Base-by-base conservation (phyloP, 2,888 invertebrate species). In the Ceratothoa steindachneri region DNA sequence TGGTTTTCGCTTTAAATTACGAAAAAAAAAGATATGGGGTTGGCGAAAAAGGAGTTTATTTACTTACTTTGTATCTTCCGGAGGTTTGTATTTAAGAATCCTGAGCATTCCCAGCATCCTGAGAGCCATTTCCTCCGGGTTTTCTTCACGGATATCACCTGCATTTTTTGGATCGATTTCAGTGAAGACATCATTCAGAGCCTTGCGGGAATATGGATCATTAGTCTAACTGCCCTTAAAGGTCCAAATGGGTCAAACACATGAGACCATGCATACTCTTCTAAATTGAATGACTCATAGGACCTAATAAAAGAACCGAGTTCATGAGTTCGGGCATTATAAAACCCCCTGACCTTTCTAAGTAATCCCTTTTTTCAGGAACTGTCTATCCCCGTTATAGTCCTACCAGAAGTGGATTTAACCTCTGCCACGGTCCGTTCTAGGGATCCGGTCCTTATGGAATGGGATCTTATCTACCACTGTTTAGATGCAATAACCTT, bases 71-170 rank as follows among this genome's bases (percentile, higher is more conserved):
- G 72, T 73, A 30, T 80, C 84, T 75, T 86, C 85, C 1, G 87
- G 86, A 1, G 93, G 92, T 66, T 90, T 89, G 83, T 93, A 94
- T 84, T 93, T 92, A n/a, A 94, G 87, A 77, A 91, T 88, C 74
- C 90, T 87, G 81, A 89, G 89, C 71, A 77, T 74, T 51, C 85
- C 84, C 73, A 93, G 85, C 68, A 93, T 87, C 53, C 91, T 87
- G 64, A 92, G 85, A 0, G 91, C 90, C 22, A 91, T 90, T 80
- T 89, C 89, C 82, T 93, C 93, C 0, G 90, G 88, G 60, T 90
- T 89, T 83, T 92, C 92, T 80, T 90, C 89, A 73, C 89, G 87
- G 28, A 92, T 87, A 82, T 93, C 91, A 72, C 91, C 87, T 84
- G 89, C 90, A 81, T 89, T 88, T 81, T 88, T 88, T 68, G 89